Conservation (phyloP, 2,797 vertebrate species). For the Darevskia mixta region DNA sequence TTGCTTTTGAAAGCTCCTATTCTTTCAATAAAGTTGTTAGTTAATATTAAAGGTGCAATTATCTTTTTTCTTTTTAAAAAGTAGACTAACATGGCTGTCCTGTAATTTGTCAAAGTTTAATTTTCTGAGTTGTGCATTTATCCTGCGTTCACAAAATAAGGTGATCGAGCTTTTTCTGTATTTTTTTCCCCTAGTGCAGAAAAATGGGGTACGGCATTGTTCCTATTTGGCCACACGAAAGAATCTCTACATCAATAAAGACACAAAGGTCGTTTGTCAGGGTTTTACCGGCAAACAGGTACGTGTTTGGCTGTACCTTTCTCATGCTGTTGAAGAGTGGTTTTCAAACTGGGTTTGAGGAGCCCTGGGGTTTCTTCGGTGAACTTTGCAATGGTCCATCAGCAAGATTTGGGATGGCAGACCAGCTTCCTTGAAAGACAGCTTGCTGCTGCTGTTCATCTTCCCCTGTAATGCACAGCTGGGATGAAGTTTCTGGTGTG, state of each 20-base stretch:
- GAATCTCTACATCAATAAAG: slow-evolving; percentile 91
- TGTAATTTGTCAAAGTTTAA: neutral
- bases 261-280: slow-evolving; percentile 96
- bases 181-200: slow-evolving; percentile 85
- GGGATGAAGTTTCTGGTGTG: neutral
- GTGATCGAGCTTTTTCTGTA: neutral
- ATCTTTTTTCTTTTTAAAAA: neutral
- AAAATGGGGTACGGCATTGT: slow-evolving; percentile 90
- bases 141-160: neutral
- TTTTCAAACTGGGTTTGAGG: neutral
- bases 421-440: neutral
- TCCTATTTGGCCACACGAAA: slow-evolving; percentile 87
- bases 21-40: neutral
- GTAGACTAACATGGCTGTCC: neutral
- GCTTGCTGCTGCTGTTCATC: neutral
- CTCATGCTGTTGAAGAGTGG: neutral
- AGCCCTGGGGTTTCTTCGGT: neutral
- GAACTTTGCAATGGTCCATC: neutral
- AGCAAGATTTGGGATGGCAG: neutral
- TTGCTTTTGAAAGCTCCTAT: neutral
- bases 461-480: no score
- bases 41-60: neutral
- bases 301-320: slow-evolving; percentile 59
- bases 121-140: neutral
- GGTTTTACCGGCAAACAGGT: slow-evolving; percentile 99